A percentile compares a stretch with the other conserved stretches of the same genome.
These are phyloP conservation scores for Dasysyrphus tricinctus DNA, from an alignment of 2,888 invertebrate genomes.

Conservation along the genomic window DNA sequence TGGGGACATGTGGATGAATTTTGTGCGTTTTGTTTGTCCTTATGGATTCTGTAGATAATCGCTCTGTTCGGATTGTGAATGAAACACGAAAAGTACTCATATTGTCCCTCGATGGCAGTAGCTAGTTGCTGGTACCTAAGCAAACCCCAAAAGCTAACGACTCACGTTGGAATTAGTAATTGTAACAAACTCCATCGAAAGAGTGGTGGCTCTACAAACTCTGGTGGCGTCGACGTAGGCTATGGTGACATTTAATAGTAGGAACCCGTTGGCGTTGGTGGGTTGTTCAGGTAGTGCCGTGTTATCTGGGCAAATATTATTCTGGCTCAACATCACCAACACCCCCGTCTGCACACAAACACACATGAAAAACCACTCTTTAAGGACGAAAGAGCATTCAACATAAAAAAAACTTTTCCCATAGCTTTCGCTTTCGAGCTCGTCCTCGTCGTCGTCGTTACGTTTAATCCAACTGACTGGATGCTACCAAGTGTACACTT, in stretches of 20 bases:
- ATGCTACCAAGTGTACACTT: conserved; percentile 51
- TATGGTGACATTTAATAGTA: conserved; percentile 46
- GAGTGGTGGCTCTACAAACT: no score
- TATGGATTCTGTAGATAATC: conserved; percentile 50
- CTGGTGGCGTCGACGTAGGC: background rate
- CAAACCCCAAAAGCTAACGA: conserved; percentile 39
- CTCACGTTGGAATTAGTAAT: conserved; percentile 51
- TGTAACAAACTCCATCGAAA: conserved; percentile 27
- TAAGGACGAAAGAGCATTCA: conserved; percentile 1
- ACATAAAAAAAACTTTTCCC: conserved; percentile 8
- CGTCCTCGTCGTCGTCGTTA: conserved; percentile 9
- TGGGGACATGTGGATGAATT: conserved; percentile 1
- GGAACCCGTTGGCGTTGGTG: background rate
- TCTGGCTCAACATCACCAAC: background rate
- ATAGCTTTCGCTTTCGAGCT: conserved; percentile 15
- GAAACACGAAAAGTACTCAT: conserved; percentile 27
- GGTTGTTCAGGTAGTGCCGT: conserved; percentile 45
- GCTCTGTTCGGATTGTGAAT: conserved; percentile 3
- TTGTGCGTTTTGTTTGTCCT: conserved; percentile 56
- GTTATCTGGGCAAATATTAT: conserved; percentile 27
- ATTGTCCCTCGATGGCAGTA: conserved; percentile 20
- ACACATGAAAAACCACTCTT: background rate
- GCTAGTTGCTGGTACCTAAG: conserved; percentile 6
- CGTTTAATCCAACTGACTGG: conserved; percentile 39
- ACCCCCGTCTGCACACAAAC: conserved; percentile 12